Conservation (phyloP, 2,113 vertebrate species). For the Agapornis roseicollis region DNA sequence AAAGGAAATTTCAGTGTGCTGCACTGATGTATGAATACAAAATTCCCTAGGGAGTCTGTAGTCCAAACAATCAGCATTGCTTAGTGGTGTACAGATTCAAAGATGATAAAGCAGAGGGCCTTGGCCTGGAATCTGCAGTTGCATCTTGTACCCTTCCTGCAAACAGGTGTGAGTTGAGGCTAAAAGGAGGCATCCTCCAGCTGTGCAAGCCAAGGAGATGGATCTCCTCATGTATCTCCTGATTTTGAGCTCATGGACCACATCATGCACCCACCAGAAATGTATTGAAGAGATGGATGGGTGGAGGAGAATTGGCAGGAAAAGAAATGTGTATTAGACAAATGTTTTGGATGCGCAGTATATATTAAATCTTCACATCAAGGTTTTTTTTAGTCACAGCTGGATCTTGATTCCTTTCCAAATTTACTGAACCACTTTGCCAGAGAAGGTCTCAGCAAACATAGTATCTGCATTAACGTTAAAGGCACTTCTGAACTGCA, state of each 20-base stretch:
- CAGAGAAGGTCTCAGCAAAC: not conserved
- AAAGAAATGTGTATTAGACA: not conserved
- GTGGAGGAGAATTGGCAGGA: not conserved
- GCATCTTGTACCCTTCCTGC: not conserved
- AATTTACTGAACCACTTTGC: not conserved
- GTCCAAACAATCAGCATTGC: not conserved
- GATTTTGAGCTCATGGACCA: not conserved
- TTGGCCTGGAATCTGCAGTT: not conserved
- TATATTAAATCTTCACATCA: not conserved
- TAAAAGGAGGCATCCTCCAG: not conserved
- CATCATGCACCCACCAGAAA: not conserved
- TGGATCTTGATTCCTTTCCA: not conserved
- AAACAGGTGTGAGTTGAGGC: fast-evolving
- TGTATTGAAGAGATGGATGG: not conserved
- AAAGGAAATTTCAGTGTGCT: fast-evolving
- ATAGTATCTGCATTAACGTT: not conserved
- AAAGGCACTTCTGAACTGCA: not conserved
- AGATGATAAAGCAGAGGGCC: not conserved
- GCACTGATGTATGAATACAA: fast-evolving
- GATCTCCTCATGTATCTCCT: fast-evolving
- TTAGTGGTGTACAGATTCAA: not conserved
- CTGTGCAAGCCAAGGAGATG: not conserved
- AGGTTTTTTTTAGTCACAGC: not conserved
- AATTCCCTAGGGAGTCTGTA: not conserved
- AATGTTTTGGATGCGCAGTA: not conserved